Base-by-base conservation (phyloP, 1,140 invertebrate species). In the Orius laevigatus region DNA sequence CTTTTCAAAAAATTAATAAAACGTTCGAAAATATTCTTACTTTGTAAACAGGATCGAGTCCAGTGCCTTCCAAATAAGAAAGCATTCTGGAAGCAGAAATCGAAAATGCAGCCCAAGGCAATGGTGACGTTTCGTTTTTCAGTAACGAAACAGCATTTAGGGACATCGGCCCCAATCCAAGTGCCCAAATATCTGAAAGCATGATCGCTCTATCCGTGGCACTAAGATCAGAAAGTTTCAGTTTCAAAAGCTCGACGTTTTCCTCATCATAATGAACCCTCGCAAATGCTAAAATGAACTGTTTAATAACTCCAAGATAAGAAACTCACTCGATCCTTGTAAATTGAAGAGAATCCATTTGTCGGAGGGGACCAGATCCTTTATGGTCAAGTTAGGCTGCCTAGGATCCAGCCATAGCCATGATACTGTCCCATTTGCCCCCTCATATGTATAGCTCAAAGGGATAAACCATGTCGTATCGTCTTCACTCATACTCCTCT, bases 121-220 rank as follows among this genome's bases (percentile, higher is more conserved):
- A 19, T 5, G 40, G 48, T 2, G 48, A 42, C 6, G 32, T 2
- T 16, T 50, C 48, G 16, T 33, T 41, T 44, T 43, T 35, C 12
- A 50, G 44, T 12, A 33, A 19, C 10, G 48, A 40, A 8, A 34
- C 40, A 3, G 25, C 31, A 18, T 44, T 36, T 9, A 41, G 48
- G 5, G 41, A 15, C 14, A 43, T n/a, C n/a, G n/a, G 33, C 1
- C 48, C 48, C 2, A 50, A 41, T 3, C 41, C 81, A 32, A 91
- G 66, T 52, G 76, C 78, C 49, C 85, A 70, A 1, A 80, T 72
- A 62, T 91, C 87, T 25, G 82, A 76, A 20, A 91, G 68, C 2
- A 90, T 64, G 62, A 90, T 84, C 0, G 84, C 82, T 38, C 84
- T 62, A 55, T 83, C 48, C 2, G 19, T 31, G 6, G 36, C 6